These are phyloP conservation scores for Fopius arisanus DNA, from an alignment of 1,140 invertebrate species.

Conservation along the genomic window DNA sequence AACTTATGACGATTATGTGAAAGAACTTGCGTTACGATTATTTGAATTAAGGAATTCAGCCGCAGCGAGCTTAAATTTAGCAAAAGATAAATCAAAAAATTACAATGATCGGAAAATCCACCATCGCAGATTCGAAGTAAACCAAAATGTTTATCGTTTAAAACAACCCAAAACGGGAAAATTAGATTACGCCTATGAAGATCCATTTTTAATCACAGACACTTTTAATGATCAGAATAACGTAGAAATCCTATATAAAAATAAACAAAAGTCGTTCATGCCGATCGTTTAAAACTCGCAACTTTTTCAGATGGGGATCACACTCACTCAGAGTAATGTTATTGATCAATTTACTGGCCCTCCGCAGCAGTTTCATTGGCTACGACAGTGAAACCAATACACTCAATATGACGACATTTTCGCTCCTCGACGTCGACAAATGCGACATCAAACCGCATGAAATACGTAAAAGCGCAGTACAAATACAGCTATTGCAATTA, in stretches of 20 bases:
- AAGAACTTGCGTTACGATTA: no score
- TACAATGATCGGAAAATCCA: constrained; percentile 44
- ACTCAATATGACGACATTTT: no score
- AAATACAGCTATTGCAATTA: background rate
- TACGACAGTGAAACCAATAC: background rate
- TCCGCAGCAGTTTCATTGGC: background rate
- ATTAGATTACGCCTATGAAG: background rate
- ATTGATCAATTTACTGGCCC: no score
- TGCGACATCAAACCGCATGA: background rate
- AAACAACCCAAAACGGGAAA: constrained; percentile 17
- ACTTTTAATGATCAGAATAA: background rate
- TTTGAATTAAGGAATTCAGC: no score
- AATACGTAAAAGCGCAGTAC: background rate
- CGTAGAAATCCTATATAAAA: background rate
- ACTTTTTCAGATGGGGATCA: no score
- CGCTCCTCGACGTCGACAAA: background rate
- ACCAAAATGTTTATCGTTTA: constrained; percentile 32
- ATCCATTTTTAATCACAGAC: background rate
- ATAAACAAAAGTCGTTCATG: background rate
- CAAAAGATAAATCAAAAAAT: constrained; percentile 44
- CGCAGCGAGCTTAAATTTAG: constrained; percentile 39
- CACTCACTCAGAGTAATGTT: background rate
- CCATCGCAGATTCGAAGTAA: constrained; percentile 32
- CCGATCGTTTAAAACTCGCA: no score
- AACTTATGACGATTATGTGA: constrained; percentile 18